Conservation (phyloP, 2,888 invertebrate genomes). For the Cyclophora albipunctata region DNA sequence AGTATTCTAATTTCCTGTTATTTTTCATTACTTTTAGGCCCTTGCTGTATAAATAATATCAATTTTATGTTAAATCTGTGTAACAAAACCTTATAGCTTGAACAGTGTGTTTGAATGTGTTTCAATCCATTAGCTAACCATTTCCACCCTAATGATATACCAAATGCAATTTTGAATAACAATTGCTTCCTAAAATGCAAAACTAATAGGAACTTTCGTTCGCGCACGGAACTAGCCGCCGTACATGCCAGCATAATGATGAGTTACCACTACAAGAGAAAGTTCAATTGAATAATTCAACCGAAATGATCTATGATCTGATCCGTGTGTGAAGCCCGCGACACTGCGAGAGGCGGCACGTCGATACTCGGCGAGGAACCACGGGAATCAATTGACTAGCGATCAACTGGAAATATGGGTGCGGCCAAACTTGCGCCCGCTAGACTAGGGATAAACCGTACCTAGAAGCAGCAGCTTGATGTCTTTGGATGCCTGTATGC, state of each 20-base stretch:
- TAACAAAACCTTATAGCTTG: too few relatives aligned
- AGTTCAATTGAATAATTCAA: conserved; percentile 27
- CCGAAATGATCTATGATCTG: conserved; percentile 5
- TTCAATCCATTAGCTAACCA: too few relatives aligned
- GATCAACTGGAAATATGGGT: conserved; percentile 43
- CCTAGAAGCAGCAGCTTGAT: conserved; percentile 98
- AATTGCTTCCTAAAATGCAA: conserved; percentile 33
- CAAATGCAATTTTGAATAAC: too few relatives aligned
- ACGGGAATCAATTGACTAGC: conserved; percentile 15
- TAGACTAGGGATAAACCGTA: conserved; percentile 63
- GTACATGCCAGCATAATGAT: conserved; percentile 55
- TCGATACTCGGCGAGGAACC: conserved; percentile 12
- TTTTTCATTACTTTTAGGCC: too few relatives aligned
- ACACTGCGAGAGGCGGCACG: conserved; percentile 11
- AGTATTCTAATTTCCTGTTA: too few relatives aligned
- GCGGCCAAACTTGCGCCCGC: conserved; percentile 42
- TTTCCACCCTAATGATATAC: too few relatives aligned
- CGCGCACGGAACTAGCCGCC: conserved; percentile 43
- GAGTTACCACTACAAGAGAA: conserved; percentile 45
- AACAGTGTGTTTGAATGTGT: too few relatives aligned
- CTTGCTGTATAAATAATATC: too few relatives aligned
- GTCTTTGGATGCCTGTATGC: conserved; percentile 98
- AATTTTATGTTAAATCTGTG: too few relatives aligned
- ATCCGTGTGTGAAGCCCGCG: conserved; percentile 2
- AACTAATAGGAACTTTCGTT: conserved; percentile 53